Conservation (phyloP, 2,888 invertebrate species). For the Epinotia brunnichana region DNA sequence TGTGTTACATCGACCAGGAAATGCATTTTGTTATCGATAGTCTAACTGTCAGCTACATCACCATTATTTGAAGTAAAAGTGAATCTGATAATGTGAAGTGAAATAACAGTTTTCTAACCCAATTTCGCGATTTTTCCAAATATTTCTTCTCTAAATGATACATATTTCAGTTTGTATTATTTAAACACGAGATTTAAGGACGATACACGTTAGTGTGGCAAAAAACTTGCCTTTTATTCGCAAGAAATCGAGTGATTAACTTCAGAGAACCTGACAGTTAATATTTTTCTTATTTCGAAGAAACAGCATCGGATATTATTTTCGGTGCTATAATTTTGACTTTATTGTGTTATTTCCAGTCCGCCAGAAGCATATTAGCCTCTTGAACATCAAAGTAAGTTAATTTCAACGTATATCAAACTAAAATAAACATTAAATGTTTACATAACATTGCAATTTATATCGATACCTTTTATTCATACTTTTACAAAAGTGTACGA, state of each 20-base stretch:
- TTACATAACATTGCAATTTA: conserved; percentile 37
- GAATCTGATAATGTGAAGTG: conserved; percentile 46
- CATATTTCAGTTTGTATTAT: background rate
- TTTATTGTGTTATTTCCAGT: background rate
- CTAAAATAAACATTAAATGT: conserved; percentile 25
- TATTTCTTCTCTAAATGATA: conserved; percentile 14
- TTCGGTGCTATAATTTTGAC: background rate
- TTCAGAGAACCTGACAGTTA: conserved; percentile 21
- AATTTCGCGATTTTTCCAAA: conserved; percentile 43
- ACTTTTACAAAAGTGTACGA: background rate
- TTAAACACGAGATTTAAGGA: background rate
- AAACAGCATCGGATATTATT: conserved; percentile 4
- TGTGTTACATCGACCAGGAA: conserved; percentile 27
- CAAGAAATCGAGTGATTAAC: conserved; percentile 13
- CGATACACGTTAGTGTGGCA: conserved; percentile 5
- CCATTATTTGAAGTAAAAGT: conserved; percentile 42
- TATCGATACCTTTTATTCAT: background rate
- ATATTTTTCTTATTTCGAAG: conserved; percentile 18
- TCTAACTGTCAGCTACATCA: conserved; percentile 15
- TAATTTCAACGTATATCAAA: background rate
- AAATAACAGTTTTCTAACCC: conserved; percentile 57
- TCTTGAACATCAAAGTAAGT: conserved; percentile 17
- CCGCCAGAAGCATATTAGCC: background rate
- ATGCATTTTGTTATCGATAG: conserved; percentile 33
- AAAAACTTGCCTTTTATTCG: background rate